Percentiles rank a stretch among this genome's conserved stretches.
These are phyloP conservation scores for Ailuropoda melanoleuca DNA, from an alignment of 2,113 vertebrate genomes.

Conservation along the genomic window DNA sequence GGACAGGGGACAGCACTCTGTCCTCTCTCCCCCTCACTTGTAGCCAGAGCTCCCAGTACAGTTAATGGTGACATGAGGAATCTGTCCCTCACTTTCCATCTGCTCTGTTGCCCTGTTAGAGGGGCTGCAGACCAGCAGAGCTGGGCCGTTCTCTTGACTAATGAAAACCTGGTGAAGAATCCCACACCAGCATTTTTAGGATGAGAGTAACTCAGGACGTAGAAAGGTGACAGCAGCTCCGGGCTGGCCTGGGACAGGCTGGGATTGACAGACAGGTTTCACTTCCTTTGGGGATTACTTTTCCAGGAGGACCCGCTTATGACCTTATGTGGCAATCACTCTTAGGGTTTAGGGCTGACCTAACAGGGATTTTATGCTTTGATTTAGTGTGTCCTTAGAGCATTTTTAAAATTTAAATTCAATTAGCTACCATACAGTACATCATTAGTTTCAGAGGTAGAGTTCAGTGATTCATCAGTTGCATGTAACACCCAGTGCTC, in stretches of 20 bases:
- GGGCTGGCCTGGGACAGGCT: neutral
- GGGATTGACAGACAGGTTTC: neutral
- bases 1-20: fast-evolving
- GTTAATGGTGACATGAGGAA: fast-evolving
- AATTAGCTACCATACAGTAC: too few relatives aligned
- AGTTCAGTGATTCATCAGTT: too few relatives aligned
- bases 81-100: neutral
- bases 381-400: neutral
- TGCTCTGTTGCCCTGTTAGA: neutral
- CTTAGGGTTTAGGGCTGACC: neutral
- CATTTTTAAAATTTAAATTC: too few relatives aligned
- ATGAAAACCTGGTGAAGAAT: neutral
- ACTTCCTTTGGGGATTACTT: neutral
- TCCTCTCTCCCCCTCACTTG: neutral
- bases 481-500: too few relatives aligned
- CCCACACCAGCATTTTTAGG: neutral
- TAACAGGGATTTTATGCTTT: neutral
- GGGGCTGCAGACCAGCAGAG: neutral
- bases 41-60: too few relatives aligned
- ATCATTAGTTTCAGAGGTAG: too few relatives aligned
- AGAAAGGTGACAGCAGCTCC: neutral
- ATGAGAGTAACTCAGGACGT: neutral
- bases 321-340: neutral
- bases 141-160: neutral
- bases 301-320: neutral